Base-by-base conservation (phyloP, 2,797 vertebrate genomes). In the Trichosurus vulpecula region DNA sequence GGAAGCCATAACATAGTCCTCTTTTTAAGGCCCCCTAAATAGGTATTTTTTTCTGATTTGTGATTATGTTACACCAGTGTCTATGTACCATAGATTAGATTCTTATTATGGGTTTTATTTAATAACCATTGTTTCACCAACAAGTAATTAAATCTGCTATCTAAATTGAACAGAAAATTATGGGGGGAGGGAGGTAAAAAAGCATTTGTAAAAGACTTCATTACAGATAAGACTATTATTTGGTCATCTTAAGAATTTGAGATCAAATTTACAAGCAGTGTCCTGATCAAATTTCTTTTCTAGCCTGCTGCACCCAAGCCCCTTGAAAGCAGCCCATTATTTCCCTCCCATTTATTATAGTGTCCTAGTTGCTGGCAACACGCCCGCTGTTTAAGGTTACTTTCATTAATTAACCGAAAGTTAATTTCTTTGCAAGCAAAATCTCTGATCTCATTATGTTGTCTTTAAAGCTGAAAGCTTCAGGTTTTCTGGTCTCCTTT, bases 371-470 rank as follows among this genome's bases (percentile, higher is more conserved):
- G 96, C 89, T 98, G 98, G 98, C 98, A 98, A 96, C 61, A 91
- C 25, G 97, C 98, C 98, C 93, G 0, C 97, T 98, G 92, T 98
- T 98, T 99, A 97, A 98, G 97, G 98, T 98, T 98, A 95, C 98
- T 98, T 98, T 98, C 98, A 97, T 98, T 98, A 98, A 98, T 98
- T 98, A 98, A 97, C 98, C 93, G 92, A 98, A 98, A 98, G 98
- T 98, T 98, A 98, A 98, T 98, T 98, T 98, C 95, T 98, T 98
- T 98, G 96, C 97, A 97, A 97, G 97, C 95, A 97, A 93, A 98
- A 98, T 98, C 98, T 98, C 98, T 98, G 98, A 98, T 98, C 97
- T 98, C 95, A 95, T 98, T 98, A 98, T 98, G 96, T 98, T 97
- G 92, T 98, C 97, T 98, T 97, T 98, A 98, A 98, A 98, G 96